phyloP scores from a whole-genome alignment of 1,140 invertebrate genomes.

The Agrilus planipennis region DNA sequence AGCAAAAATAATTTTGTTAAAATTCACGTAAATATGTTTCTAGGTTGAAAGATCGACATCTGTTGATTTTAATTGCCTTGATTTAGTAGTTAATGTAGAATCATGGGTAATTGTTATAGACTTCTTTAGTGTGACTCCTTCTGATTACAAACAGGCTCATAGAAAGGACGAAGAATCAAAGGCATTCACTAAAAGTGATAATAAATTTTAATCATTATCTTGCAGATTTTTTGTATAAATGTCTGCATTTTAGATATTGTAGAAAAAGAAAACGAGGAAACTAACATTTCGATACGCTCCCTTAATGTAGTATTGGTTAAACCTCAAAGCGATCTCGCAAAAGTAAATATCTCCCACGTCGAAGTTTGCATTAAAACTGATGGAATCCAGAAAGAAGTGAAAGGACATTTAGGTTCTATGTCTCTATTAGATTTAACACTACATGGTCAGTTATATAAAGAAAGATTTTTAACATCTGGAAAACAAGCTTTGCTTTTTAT shows the following conservation, averaged over 20 bases:
- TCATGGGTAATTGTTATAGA: conserved; percentile 91
- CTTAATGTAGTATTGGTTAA: conserved; percentile 67
- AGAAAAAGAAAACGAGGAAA: conserved; percentile 34
- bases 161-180: too few species aligned
- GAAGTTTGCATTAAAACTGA: conserved; percentile 44
- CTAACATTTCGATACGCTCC: conserved; percentile 63
- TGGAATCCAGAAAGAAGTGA: conserved; percentile 31
- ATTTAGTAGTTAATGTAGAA: conserved; percentile 80
- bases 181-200: conserved; percentile 3
- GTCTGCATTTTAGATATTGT: conserved; percentile 3
- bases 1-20: conserved; percentile 2
- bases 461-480: conserved; percentile 76
- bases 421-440: conserved; percentile 71
- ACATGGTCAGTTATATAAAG: conserved; percentile 59
- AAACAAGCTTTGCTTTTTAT: conserved; percentile 71
- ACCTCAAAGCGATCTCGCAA: conserved; percentile 60
- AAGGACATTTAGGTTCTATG: conserved; percentile 63
- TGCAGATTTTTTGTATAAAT: conserved; percentile 1
- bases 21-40: background rate
- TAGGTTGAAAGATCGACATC: conserved; percentile 35
- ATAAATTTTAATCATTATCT: background rate
- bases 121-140: conserved; percentile 63
- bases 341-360: conserved; percentile 61
- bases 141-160: conserved; percentile 2
- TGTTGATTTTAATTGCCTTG: conserved; percentile 85